Conservation (phyloP, 2,888 invertebrate genomes). For the Hirtodrosophila trivittata region DNA sequence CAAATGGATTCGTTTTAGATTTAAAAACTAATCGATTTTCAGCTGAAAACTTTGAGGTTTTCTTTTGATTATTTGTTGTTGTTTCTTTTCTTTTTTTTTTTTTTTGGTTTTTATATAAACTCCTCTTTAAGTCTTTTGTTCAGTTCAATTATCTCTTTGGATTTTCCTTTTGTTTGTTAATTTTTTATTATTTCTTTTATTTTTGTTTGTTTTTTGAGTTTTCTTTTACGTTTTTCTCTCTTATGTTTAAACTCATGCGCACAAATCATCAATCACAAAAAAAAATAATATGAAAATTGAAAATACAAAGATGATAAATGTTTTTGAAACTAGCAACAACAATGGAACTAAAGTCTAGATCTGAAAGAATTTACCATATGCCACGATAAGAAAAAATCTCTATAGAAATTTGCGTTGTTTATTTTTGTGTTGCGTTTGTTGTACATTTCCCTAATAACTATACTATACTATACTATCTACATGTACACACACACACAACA, state of each 20-base stretch:
- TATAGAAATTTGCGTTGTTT: conserved; percentile 69
- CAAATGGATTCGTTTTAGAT: conserved; percentile 61
- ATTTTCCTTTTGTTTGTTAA: conserved; percentile 32
- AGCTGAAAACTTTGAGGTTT: conserved; percentile 72
- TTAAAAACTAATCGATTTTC: conserved; percentile 84
- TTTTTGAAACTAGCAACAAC: conserved; percentile 59
- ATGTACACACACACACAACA: conserved; percentile 44
- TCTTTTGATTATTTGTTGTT: conserved; percentile 36
- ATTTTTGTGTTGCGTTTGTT: conserved; percentile 77
- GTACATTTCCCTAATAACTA: conserved; percentile 61
- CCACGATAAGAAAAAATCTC: conserved; percentile 32
- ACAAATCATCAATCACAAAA: conserved; percentile 71
- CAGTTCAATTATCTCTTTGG: conserved; percentile 30
- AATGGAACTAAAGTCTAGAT: conserved; percentile 68
- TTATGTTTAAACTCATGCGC: conserved; percentile 77
- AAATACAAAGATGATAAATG: conserved; percentile 43
- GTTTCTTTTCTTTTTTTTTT: conserved; percentile 35
- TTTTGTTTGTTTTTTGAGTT: conserved; percentile 31
- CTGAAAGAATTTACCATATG: conserved; percentile 20
- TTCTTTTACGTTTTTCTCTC: conserved; percentile 40
- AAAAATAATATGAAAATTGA: conserved; percentile 18
- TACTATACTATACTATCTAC: conserved; percentile 32
- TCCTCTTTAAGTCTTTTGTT: conserved; percentile 32
- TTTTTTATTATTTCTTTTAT: conserved; percentile 26
- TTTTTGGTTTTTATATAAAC: conserved; percentile 12